These are phyloP conservation scores for Lasiurus borealis DNA, from an alignment of 2,113 vertebrate species.

Conservation along the genomic window DNA sequence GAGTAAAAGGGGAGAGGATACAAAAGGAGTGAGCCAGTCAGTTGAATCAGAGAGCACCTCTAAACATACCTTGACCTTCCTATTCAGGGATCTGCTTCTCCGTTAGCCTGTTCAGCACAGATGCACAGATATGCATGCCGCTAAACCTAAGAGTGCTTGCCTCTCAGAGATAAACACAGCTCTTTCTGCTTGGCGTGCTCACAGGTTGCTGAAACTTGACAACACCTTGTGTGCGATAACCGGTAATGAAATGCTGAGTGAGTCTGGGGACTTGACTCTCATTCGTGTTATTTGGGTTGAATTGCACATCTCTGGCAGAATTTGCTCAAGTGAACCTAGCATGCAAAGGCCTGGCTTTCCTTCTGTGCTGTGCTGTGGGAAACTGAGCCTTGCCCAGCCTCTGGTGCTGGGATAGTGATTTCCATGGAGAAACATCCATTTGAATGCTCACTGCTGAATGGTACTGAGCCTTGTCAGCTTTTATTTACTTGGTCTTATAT, in stretches of 20 bases:
- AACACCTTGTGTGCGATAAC: neutral
- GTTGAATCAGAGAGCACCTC: neutral
- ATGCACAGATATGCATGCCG: accelerated
- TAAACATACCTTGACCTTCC: neutral
- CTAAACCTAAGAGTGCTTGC: neutral
- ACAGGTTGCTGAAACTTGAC: neutral
- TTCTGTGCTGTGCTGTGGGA: neutral
- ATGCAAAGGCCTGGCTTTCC: neutral
- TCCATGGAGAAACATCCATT: neutral
- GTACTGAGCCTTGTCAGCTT: conserved; percentile 5
- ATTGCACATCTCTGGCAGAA: neutral
- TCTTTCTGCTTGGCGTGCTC: neutral
- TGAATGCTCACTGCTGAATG: neutral
- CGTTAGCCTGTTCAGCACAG: neutral
- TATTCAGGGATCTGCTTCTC: neutral
- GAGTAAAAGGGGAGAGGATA: neutral
- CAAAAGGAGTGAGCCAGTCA: neutral
- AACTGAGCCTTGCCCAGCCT: neutral
- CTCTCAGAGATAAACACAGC: neutral
- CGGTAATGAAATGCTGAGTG: neutral
- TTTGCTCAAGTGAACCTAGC: neutral
- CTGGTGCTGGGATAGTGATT: neutral
- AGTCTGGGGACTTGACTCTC: neutral
- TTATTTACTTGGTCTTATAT: conserved; percentile 66
- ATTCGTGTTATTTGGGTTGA: neutral